Base-by-base conservation (phyloP, 2,113 vertebrate species). In the Fulica atra region DNA sequence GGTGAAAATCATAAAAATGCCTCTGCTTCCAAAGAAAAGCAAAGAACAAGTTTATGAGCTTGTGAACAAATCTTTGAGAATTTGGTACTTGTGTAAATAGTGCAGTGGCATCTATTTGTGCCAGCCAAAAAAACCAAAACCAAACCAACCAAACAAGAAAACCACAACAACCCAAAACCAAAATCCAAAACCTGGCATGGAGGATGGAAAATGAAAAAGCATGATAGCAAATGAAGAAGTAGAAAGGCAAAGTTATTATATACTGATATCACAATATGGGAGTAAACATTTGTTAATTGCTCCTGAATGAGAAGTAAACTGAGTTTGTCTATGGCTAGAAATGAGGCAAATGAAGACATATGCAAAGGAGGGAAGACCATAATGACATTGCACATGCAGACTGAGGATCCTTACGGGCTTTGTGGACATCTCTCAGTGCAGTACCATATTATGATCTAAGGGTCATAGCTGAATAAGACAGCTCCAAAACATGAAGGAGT, bases 261-360 rank as follows among this genome's bases (percentile, higher is more conserved):
- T 28, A 44, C 3, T 63, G 23, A 44, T 63, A 84, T 50, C 3
- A 4, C 38, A 46, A 1, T 36, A 50, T 24, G 3, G 6, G 18
- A 84, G 10, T 25, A 71, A 81, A 40, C 3, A 36, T 50, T 31
- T 76, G 10, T 54, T 64, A 51, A 20, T 40, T 56, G 4, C 8
- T 74, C 4, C 26, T 66, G 38, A 73, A 71, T 40, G 24, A 74
- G 60, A 79, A 86, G 14, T 54, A 88, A 89, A 46, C 8, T 35
- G 35, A 35, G 16, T 19, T 78, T 86, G 2, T 65, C 12, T 72
- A 5, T 64, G 7, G 18, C 15, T 81, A 66, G 29, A 72, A 83
- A 9, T 0, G 0, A 56, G 23, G 7, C 11, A 86, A 87, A 61
- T 11, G 26, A 19, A 71, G 18, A 4, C 10, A 48, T 7, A 60